Percentiles rank a stretch among this genome's conserved stretches.
Conservation (phyloP, 2,888 invertebrate genomes). For the Brachyptera risi region DNA sequence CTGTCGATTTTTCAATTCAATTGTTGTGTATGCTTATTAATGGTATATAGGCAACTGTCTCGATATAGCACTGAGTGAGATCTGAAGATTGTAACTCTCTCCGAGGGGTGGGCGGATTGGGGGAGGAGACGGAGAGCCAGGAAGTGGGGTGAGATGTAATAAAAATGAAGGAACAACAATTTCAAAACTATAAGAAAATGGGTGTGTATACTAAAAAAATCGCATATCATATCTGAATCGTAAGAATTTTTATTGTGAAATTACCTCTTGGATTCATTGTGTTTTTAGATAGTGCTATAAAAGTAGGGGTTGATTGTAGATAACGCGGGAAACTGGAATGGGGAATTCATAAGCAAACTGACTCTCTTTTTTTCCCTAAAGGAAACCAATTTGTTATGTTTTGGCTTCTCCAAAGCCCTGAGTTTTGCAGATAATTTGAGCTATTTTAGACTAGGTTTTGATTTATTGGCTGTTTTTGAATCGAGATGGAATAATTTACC, state of each 20-base stretch:
- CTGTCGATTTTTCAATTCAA: conserved; percentile 2
- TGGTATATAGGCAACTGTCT: neutral
- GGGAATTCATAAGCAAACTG: conserved; percentile 1
- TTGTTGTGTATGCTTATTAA: neutral
- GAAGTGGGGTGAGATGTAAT: conserved; percentile 19
- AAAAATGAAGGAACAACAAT: conserved; percentile 22
- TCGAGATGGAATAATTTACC: neutral
- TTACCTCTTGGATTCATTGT: conserved; percentile 32
- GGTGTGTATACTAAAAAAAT: conserved; percentile 24
- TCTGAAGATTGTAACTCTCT: neutral
- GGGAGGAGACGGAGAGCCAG: conserved; percentile 18
- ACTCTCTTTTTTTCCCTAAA: neutral
- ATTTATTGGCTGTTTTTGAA: conserved; percentile 1
- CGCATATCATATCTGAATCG: conserved; percentile 33
- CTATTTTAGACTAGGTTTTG: neutral
- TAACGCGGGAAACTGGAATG: neutral
- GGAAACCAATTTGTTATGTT: neutral
- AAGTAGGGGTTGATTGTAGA: conserved; percentile 16
- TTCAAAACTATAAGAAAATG: conserved; percentile 21
- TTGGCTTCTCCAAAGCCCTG: neutral
- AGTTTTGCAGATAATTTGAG: neutral
- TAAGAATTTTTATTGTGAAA: conserved; percentile 34
- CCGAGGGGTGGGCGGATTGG: neutral
- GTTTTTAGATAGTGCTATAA: conserved; percentile 13
- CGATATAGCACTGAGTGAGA: neutral